phyloP scores from a whole-genome alignment of 1,140 invertebrate genomes.

The Nylanderia fulva region DNA sequence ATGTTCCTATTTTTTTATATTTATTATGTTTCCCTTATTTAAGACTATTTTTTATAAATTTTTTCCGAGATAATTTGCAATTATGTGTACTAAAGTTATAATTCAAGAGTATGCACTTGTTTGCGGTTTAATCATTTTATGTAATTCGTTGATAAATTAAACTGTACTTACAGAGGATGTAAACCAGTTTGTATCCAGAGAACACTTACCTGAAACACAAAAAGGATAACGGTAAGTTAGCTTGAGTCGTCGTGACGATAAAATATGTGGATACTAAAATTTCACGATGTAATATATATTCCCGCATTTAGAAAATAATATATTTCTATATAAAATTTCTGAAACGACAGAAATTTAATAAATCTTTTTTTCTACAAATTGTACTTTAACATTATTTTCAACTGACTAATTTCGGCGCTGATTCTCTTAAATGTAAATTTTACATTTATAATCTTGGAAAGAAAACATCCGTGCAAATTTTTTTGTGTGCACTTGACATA shows the following conservation, averaged over 20 bases:
- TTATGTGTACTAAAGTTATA: slow-evolving; percentile 4
- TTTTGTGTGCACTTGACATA: not conserved
- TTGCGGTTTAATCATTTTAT: not conserved
- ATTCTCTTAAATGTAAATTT: not conserved
- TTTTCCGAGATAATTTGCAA: not conserved
- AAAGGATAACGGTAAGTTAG: slow-evolving; percentile 34
- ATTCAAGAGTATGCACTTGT: not conserved
- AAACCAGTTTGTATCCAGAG: slow-evolving; percentile 12
- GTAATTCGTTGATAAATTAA: slow-evolving; percentile 21
- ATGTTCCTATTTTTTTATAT: no score
- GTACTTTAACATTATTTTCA: not conserved
- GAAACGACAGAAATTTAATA: not conserved
- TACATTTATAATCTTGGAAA: slow-evolving; percentile 5
- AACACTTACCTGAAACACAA: slow-evolving; percentile 71
- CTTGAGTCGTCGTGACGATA: not conserved
- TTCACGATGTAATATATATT: not conserved
- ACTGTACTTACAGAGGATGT: slow-evolving; percentile 26
- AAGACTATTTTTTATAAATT: not conserved
- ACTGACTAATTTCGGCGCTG: not conserved
- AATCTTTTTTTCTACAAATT: not conserved
- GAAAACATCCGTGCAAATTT: slow-evolving; percentile 10
- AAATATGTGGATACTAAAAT: not conserved
- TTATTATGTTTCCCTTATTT: not conserved
- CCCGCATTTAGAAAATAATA: not conserved
- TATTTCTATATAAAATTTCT: not conserved